Percentiles rank a stretch among this genome's conserved stretches.
Evolutionary conservation across 2,113 vertebrate species (phyloP).

Genomic region (Etheostoma cragini): DNA sequence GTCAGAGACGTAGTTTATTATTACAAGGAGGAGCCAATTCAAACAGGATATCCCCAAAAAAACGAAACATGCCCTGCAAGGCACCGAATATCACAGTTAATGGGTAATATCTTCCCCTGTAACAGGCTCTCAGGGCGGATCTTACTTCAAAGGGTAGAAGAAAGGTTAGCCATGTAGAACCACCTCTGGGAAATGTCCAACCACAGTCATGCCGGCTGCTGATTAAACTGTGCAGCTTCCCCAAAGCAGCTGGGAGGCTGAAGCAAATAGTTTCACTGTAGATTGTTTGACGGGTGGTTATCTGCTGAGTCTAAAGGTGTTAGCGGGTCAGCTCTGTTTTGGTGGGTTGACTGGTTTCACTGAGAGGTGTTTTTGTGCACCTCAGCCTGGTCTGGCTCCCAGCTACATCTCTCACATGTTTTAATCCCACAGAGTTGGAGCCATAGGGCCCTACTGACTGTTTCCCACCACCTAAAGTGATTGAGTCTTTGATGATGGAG

Average conservation of each 20-base stretch:
- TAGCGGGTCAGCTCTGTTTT: conserved; percentile 6
- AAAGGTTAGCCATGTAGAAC: conserved; percentile 22
- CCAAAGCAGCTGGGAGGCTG: conserved; percentile 34
- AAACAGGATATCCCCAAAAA: neutral
- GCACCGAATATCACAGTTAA: conserved; percentile 3
- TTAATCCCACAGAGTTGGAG: conserved; percentile 42
- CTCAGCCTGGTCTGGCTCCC: conserved; percentile 1
- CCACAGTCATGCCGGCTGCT: neutral
- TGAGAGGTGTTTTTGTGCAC: neutral
- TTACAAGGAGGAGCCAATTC: neutral
- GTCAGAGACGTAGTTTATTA: neutral
- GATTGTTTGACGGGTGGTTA: conserved; percentile 19
- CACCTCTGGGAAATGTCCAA: conserved; percentile 44
- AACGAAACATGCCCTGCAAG: neutral
- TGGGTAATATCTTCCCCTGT: neutral
- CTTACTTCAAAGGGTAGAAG: conserved; percentile 4
- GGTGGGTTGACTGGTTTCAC: neutral
- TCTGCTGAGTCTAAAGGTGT: conserved; percentile 35
- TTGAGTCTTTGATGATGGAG: conserved; percentile 42
- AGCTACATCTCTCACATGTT: conserved; percentile 40
- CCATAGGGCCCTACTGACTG: neutral
- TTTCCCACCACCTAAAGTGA: conserved; percentile 1
- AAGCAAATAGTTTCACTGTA: conserved; percentile 12
- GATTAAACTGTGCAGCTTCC: conserved; percentile 28
- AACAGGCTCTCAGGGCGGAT: neutral